Evolutionary conservation across 2,888 invertebrate species (phyloP).

Genomic region (Hoplodrina ambigua): DNA sequence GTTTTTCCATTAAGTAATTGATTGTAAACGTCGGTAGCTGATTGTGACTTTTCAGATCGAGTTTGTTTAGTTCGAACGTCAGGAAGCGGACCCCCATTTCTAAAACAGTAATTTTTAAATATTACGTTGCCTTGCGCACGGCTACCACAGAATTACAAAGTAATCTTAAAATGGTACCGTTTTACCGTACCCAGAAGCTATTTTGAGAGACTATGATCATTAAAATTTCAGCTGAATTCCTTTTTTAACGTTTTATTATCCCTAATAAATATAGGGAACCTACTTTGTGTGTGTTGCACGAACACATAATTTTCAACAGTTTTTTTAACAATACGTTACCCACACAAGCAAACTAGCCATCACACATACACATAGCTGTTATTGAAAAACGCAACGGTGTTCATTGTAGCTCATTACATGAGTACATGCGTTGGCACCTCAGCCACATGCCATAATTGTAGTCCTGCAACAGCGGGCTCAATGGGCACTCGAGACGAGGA

Average conservation of each 20-base stretch:
- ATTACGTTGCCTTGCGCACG: no score
- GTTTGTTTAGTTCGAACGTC: no score
- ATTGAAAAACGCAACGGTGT: conserved; percentile 55
- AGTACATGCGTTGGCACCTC: conserved; percentile 81
- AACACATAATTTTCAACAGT: background rate
- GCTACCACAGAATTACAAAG: no score
- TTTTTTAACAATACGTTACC: conserved; percentile 17
- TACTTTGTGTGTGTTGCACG: no score
- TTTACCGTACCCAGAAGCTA: background rate
- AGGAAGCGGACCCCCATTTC: no score
- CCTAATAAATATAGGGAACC: no score
- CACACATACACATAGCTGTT: conserved; percentile 30
- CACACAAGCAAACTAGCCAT: background rate
- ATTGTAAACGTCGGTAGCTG: background rate
- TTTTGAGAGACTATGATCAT: background rate
- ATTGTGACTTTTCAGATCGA: background rate
- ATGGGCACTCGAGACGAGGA: conserved; percentile 80
- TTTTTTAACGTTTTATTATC: no score
- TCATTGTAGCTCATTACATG: conserved; percentile 78
- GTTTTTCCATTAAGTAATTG: conserved; percentile 20
- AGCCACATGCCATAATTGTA: conserved; percentile 75
- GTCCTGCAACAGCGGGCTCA: conserved; percentile 73
- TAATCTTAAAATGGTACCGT: no score
- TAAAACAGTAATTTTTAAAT: no score
- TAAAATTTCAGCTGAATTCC: no score